Conservation (phyloP, 2,888 invertebrate genomes). For the Drosophila engyochracea region DNA sequence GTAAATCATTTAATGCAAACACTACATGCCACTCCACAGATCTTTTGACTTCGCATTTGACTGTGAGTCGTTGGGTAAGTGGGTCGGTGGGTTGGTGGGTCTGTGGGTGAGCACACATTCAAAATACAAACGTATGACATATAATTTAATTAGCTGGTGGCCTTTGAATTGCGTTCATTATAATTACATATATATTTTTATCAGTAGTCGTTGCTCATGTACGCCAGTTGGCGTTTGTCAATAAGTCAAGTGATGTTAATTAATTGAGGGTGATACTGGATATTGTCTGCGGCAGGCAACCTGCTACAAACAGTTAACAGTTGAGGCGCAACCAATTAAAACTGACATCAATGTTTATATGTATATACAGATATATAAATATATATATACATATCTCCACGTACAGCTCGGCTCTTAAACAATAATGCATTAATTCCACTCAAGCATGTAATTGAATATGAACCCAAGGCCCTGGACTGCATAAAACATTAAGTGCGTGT, state of each 20-base stretch:
- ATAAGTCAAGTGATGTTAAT: constrained; percentile 83
- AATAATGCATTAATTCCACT: constrained; percentile 49
- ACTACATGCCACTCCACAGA: constrained; percentile 43
- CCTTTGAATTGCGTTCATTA: constrained; percentile 76
- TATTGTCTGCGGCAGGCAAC: constrained; percentile 50
- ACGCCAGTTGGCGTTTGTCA: constrained; percentile 66
- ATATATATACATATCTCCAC: neutral
- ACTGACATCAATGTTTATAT: constrained; percentile 30
- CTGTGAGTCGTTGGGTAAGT: constrained; percentile 16
- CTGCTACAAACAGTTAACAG: constrained; percentile 62
- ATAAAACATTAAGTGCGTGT: constrained; percentile 26
- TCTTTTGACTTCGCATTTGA: constrained; percentile 57
- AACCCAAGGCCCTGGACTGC: constrained; percentile 1
- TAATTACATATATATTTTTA: constrained; percentile 76
- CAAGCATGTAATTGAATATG: constrained; percentile 46
- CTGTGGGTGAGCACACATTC: constrained; percentile 13
- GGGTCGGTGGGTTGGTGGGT: neutral
- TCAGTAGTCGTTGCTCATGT: constrained; percentile 57
- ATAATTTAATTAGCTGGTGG: constrained; percentile 74
- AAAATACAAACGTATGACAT: constrained; percentile 47
- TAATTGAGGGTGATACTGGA: constrained; percentile 75
- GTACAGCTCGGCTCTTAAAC: constrained; percentile 35
- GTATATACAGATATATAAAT: neutral
- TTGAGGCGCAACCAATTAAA: constrained; percentile 63
- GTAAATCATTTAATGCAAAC: constrained; percentile 22